Percentiles rank a stretch among this genome's conserved stretches.
Evolutionary conservation across 2,113 vertebrate species (phyloP).

Genomic region (Solenodon paradoxus): DNA sequence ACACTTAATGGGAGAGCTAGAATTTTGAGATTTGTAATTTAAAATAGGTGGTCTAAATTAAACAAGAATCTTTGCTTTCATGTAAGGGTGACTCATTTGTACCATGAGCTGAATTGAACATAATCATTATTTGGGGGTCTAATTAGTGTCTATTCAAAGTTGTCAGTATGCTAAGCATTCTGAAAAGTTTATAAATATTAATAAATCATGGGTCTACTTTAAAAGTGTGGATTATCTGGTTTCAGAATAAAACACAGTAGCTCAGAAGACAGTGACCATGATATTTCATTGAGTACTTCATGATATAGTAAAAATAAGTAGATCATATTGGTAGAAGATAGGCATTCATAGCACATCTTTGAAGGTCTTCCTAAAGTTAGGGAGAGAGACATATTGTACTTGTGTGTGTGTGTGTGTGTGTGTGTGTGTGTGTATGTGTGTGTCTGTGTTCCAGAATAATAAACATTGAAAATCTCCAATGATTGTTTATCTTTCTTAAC

Average conservation of each 20-base stretch:
- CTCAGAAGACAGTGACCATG: not conserved
- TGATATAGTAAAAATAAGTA: not conserved
- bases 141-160: not conserved
- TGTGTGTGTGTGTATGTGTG: not conserved
- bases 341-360: accelerated
- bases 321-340: not conserved
- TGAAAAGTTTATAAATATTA: not conserved
- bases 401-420: not conserved
- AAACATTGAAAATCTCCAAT: not conserved
- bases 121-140: not conserved
- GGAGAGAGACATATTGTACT: not conserved
- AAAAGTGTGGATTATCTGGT: not conserved
- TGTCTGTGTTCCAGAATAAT: not conserved
- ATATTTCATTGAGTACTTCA: not conserved
- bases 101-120: not conserved
- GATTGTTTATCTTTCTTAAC: not conserved
- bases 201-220: not conserved
- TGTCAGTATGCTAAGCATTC: not conserved
- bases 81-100: not conserved
- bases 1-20: not conserved
- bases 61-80: not conserved
- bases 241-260: not conserved
- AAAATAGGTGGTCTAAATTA: not conserved
- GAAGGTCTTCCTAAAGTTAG: not conserved
- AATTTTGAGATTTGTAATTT: not conserved